phyloP scores from a whole-genome alignment of 2,888 invertebrate genomes.

The Zhuqinia jingwanae region DNA sequence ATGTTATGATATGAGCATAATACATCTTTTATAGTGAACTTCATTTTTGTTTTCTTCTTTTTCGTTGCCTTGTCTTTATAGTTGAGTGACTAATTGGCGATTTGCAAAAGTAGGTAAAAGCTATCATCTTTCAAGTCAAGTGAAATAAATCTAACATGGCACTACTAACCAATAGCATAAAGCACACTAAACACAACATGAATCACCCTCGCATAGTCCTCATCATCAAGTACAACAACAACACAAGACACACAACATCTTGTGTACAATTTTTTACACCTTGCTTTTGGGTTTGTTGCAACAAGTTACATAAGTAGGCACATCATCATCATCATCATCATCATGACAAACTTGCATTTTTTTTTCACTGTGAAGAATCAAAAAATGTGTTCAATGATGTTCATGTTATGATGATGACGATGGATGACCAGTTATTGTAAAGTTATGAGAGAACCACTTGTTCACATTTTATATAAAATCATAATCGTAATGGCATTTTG shows the following conservation, averaged over 20 bases:
- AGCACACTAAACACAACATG: conserved; percentile 52
- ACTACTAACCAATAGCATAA: conserved; percentile 35
- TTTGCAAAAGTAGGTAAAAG: conserved; percentile 64
- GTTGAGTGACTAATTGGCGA: conserved; percentile 60
- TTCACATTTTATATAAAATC: conserved; percentile 30
- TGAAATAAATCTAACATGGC: conserved; percentile 42
- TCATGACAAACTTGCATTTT: neutral
- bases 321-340: conserved; percentile 3
- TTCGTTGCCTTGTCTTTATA: neutral
- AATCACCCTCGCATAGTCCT: conserved; percentile 19
- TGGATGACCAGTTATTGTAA: conserved; percentile 36
- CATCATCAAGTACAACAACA: conserved; percentile 13
- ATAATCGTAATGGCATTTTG: conserved; percentile 11
- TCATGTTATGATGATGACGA: conserved; percentile 1
- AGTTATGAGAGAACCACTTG: conserved; percentile 56
- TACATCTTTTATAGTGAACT: conserved; percentile 19
- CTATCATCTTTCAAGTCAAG: conserved; percentile 59
- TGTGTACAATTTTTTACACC: conserved; percentile 47
- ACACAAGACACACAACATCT: too few species aligned
- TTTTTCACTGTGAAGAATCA: neutral
- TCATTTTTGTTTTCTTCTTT: conserved; percentile 7
- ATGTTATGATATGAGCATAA: neutral
- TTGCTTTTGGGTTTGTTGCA: conserved; percentile 34
- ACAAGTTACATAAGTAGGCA: conserved; percentile 48
- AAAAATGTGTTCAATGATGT: conserved; percentile 37